Percentiles rank a stretch among this genome's conserved stretches.
phyloP scores from a whole-genome alignment of 2,797 vertebrate species.

The Gymnocypris eckloni region DNA sequence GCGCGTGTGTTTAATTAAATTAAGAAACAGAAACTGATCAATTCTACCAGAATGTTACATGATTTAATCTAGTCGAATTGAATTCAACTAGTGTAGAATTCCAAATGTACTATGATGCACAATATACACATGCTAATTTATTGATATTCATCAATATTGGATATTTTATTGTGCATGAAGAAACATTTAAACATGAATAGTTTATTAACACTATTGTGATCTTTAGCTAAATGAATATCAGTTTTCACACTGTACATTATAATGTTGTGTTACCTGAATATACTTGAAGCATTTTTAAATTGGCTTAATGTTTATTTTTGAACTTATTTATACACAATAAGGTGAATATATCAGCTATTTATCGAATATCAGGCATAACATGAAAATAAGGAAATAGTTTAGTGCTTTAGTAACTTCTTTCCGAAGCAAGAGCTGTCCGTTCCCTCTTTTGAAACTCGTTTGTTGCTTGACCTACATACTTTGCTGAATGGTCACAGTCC shows the following conservation, averaged over 20 bases:
- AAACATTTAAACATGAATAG: neutral
- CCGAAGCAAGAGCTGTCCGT: neutral
- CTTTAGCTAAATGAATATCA: neutral
- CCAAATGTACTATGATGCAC: neutral
- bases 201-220: neutral
- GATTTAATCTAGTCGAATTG: neutral
- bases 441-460: neutral
- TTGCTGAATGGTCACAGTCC: constrained; percentile 2
- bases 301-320: neutral
- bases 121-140: neutral
- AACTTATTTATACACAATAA: neutral
- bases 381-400: neutral
- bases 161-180: neutral
- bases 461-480: constrained; percentile 48
- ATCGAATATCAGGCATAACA: neutral
- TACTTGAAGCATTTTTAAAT: neutral
- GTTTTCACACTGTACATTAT: neutral
- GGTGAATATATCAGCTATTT: neutral
- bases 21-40: neutral
- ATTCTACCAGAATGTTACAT: neutral
- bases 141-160: neutral
- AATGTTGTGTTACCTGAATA: no score
- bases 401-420: neutral
- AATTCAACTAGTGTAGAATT: neutral
- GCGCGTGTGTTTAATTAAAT: neutral